Conservation (phyloP, 2,888 invertebrate genomes). For the Brenthis daphne region DNA sequence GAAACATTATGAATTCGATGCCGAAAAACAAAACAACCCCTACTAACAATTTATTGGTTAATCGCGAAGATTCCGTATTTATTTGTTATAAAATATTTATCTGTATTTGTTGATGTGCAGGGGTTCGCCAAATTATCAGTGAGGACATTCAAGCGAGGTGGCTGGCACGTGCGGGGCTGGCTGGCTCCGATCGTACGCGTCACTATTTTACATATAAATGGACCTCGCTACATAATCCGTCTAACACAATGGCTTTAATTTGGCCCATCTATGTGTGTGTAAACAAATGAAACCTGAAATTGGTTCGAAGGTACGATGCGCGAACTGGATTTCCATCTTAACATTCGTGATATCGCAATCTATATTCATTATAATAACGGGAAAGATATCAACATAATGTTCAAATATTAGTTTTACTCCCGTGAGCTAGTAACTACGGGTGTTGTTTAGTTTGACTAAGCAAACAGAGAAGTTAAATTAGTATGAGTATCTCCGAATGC, state of each 20-base stretch:
- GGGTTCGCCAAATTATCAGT: constrained; percentile 52
- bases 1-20: neutral
- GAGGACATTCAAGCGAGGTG: constrained; percentile 45
- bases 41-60: neutral
- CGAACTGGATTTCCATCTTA: constrained; percentile 19
- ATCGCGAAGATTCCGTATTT: neutral
- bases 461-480: constrained; percentile 75
- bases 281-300: constrained; percentile 66
- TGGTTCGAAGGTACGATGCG: constrained; percentile 43
- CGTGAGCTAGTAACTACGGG: constrained; percentile 49
- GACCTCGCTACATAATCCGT: constrained; percentile 75
- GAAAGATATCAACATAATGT: constrained; percentile 37
- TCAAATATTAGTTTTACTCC: constrained; percentile 49
- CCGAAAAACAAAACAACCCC: too few relatives aligned
- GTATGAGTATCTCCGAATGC: constrained; percentile 72
- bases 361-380: constrained; percentile 29
- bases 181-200: constrained; percentile 68
- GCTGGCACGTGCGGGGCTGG: constrained; percentile 57
- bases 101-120: constrained; percentile 29
- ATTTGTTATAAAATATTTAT: constrained; percentile 18
- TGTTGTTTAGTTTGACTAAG: constrained; percentile 67
- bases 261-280: constrained; percentile 67
- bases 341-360: constrained; percentile 8
- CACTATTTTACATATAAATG: constrained; percentile 82
- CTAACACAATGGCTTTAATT: constrained; percentile 80